Conservation (phyloP, 2,797 vertebrate genomes). For the Brachyrhaphis roseni region DNA sequence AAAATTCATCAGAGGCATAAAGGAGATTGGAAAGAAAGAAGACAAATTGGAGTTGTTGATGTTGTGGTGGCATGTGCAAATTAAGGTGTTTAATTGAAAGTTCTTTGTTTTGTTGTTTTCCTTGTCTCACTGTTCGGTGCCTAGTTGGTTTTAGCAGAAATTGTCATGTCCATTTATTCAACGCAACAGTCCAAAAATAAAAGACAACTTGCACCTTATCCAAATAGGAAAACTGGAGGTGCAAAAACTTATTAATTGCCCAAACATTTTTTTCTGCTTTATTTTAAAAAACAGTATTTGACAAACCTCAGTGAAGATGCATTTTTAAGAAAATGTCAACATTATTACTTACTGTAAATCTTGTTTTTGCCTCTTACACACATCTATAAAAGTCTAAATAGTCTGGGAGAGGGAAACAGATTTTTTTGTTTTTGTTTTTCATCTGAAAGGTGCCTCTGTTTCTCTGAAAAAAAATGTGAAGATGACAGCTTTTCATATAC, state of each 20-base stretch:
- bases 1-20: conserved; percentile 37
- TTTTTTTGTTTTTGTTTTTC: conserved; percentile 42
- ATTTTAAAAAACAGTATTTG: not conserved
- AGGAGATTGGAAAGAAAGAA: conserved; percentile 25
- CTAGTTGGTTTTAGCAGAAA: not conserved
- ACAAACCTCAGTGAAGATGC: not conserved
- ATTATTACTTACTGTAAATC: not conserved
- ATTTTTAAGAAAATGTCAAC: conserved; percentile 7
- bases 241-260: not conserved
- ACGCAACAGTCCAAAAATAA: not conserved
- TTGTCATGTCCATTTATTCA: conserved; percentile 3
- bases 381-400: not conserved
- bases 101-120: not conserved
- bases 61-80: conserved; percentile 10
- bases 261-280: not conserved
- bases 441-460: conserved; percentile 16
- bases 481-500: conserved; percentile 47
- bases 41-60: conserved; percentile 31
- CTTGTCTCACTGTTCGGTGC: not conserved
- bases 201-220: not conserved
- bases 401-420: not conserved
- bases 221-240: not conserved
- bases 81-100: conserved; percentile 13
- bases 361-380: conserved; percentile 17
- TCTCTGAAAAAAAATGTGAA: conserved; percentile 6